phyloP scores from a whole-genome alignment of 2,888 invertebrate species.

The Trypoxylon attenuatum region DNA sequence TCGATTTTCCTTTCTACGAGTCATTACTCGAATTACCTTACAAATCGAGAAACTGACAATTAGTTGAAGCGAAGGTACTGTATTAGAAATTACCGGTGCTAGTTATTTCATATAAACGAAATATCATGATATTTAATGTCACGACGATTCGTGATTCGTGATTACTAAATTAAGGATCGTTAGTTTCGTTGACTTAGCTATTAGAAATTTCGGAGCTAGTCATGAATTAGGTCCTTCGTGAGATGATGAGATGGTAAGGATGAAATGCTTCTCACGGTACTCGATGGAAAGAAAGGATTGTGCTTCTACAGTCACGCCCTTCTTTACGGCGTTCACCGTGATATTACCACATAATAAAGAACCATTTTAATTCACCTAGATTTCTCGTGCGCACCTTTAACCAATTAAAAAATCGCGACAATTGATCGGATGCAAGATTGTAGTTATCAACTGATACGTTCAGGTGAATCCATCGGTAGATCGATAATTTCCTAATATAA shows the following conservation, averaged over 20 bases:
- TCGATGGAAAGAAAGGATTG: conserved; percentile 34
- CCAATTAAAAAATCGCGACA: conserved; percentile 1
- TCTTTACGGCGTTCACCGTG: conserved; percentile 33
- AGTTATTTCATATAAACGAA: no score
- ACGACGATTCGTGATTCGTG: no score
- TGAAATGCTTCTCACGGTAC: conserved; percentile 54
- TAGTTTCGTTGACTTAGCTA: no score
- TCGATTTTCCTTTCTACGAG: background rate
- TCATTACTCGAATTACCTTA: background rate
- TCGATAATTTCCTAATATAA: background rate
- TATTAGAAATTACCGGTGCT: no score
- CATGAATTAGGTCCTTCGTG: conserved; percentile 58
- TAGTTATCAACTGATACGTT: no score
- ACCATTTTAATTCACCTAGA: conserved; percentile 19
- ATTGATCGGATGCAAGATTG: background rate
- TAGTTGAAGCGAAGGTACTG: no score
- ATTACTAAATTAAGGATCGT: no score
- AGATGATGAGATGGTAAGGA: conserved; percentile 75
- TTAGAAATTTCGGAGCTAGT: conserved; percentile 50
- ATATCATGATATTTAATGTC: no score
- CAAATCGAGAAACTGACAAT: no score
- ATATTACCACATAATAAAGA: conserved; percentile 33
- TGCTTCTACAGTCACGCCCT: conserved; percentile 43
- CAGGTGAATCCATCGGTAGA: background rate
- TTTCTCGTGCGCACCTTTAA: conserved; percentile 25